Base-by-base conservation (phyloP, 2,888 invertebrate genomes). In the Cheilosia grossa region DNA sequence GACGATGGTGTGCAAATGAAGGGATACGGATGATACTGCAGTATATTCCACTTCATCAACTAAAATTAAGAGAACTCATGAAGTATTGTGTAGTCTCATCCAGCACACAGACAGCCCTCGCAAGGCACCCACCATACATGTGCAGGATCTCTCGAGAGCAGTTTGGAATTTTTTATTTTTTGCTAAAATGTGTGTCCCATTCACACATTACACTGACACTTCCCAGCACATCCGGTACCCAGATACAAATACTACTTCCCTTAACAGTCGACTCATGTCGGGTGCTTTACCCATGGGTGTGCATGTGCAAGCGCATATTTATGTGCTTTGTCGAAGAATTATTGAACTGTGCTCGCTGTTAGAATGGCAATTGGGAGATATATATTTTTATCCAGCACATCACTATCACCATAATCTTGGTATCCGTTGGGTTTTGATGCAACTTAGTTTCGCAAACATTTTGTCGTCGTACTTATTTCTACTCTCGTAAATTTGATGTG, bases 261-360 rank as follows among this genome's bases (percentile, higher is more conserved):
- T 37, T 21, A 19, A 19, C 30, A 59, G 40, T 53, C 19, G 54
- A 53, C 44, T 37, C 17, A 24, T 30, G 15, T 13, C 6, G 33
- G 13, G 17, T 44, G 7, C 6, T 15, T 24, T 5, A 53, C 6
- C 10, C 37, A 27, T 49, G 47, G 17, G 15, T 27, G 21, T 30
- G 30, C 9, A 30, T 24, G 53, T 61, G 66, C 56, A 67, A 13
- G 54, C 56, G 66, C 56, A 67, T 82, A 56, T 82, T 73, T 70
- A 72, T 82, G 70, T 72, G 53, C 72, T 40, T 63, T 78, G 72
- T 67, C 61, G 27, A 49, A 19, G 67, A 82, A 73, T 78, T 82
- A 82, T 82, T 82, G 82, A 82, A 72, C 82, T 67, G 61, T 73
- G 49, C 37, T 44, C 78, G 67, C 37, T 67, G 49, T 78, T 72